Evolutionary conservation across 2,113 vertebrate genomes (phyloP), one percentile per base, ranked within the genome.

Genomic region (Myotis brandtii): DNA sequence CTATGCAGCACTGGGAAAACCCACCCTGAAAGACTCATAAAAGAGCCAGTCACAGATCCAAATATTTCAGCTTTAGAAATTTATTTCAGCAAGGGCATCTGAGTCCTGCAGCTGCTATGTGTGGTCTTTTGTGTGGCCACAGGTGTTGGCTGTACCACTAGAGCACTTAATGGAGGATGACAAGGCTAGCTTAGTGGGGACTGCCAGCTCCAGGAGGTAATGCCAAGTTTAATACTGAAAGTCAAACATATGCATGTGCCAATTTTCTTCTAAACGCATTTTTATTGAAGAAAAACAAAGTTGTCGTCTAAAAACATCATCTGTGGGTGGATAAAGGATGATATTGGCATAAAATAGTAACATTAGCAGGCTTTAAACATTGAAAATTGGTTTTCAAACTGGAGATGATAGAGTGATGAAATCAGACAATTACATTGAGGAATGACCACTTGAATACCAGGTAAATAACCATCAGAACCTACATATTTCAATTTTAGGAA

Each of bases 51-150:
- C 95, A 84, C 93, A 96, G 91, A 98, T 97, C 95, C 95, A 90
- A 98, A 98, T 98, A 98, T 97, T 97, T 98, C 72, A 98, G 97
- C 98, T 98, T 98, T 98, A 98, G 98, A 98, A 98, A 98, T 98
- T 95, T 89, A 96, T 97, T 98, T 98, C 96, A 90, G 91, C 89
- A 81, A 97, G 96, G 97, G 97, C 98, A 98, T 98, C 98, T 97
- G 98, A 98, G 97, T 97, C 94, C 93, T 89, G 95, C 98, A 98
- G 98, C 98, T 99, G 98, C 97, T 95, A 86, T 96, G 95, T 80
- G 40, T 95, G 94, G 97, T 96, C 98, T 98, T 98, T 98, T 99
- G 93, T 99, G 95, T 86, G 86, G 96, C 87, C 98, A 98, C 98
- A 98, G 98, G 98, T 98, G 98, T 97, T 98, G 98, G 98, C 98